Evolutionary conservation across 2,113 vertebrate species (phyloP), one percentile per base, ranked within the genome.

Genomic region (Alligator sinensis): DNA sequence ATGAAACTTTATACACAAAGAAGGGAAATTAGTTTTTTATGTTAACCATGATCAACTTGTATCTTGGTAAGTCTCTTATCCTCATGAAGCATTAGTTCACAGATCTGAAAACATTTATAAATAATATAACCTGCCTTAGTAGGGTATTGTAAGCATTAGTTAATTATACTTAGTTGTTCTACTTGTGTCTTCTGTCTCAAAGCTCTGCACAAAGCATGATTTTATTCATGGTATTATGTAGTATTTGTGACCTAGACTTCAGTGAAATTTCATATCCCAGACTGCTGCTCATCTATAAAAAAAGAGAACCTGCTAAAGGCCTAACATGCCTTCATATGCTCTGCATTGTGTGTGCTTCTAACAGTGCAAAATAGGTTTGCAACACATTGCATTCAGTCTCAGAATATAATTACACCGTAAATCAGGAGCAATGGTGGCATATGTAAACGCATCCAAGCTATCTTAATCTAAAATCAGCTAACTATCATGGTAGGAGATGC

Each of bases 1-100:
- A 70, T 24, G 88, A 94, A 95, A 82, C 60, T 47, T 47, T 47
- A 93, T 15, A 80, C 7, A 82, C 82, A 28, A n/a, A 34, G 62
- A 94, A 57, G 22, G 24, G 89, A 90, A 89, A 72, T 30, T 61
- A 84, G 76, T 77, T 94, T 75, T 7, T 9, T 96, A 82, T 80
- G 64, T 80, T 80, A 92, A 55, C 19, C 10, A n/a, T 47, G 75
- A 76, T 47, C 57, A 27, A 17, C 86, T 2, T 88, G 17, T 30
- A 24, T 80, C 66, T 75, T 75, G 6, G 1, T 64, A 92, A 60
- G 28, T 64, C 24, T 61, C 34, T 63, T 55, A 82, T 27, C 28
- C 11, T 85, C 4, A 1, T 22, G 34, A 13, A 38, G 34, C 6
- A 8, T 21, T 47, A 74, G 70, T 47, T 85, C 24, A 72, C 28